These are phyloP conservation scores for Caenorhabditis macrosperma DNA, from an alignment of 2,888 invertebrate genomes.

Conservation along the genomic window DNA sequence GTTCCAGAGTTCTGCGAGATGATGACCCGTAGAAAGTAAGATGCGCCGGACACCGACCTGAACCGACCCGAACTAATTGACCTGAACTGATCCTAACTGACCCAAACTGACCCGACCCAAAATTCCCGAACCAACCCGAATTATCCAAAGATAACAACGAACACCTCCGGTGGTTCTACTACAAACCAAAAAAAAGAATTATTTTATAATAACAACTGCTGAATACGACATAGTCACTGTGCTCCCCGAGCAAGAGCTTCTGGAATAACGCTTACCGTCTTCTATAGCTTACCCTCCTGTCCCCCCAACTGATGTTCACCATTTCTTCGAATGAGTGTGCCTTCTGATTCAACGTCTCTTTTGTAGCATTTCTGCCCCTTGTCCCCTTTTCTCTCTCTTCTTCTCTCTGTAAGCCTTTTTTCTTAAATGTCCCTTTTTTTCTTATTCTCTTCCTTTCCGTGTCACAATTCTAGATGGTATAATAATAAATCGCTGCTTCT, in stretches of 20 bases:
- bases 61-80: no score
- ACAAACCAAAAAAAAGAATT: constrained; percentile 3
- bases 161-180: constrained; percentile 13
- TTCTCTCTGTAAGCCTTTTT: neutral
- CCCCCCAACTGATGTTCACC: no score
- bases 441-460: neutral
- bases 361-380: constrained; percentile 22
- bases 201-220: constrained; percentile 20
- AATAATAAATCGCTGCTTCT: constrained; percentile 7
- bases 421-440: neutral
- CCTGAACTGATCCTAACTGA: no score
- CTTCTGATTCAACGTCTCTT: constrained; percentile 12
- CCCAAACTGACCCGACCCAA: no score
- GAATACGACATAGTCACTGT: constrained; percentile 52
- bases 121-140: neutral
- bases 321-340: constrained; percentile 12
- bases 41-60: neutral
- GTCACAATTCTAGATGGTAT: constrained; percentile 18
- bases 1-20: constrained; percentile 78
- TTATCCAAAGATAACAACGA: constrained; percentile 27
- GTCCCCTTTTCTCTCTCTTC: no score
- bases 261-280: neutral
- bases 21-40: constrained; percentile 77
- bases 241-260: constrained; percentile 9
- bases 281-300: neutral